These are phyloP conservation scores for Tretioscincus oriximinensis DNA, from an alignment of 2,113 vertebrate genomes.

Conservation along the genomic window DNA sequence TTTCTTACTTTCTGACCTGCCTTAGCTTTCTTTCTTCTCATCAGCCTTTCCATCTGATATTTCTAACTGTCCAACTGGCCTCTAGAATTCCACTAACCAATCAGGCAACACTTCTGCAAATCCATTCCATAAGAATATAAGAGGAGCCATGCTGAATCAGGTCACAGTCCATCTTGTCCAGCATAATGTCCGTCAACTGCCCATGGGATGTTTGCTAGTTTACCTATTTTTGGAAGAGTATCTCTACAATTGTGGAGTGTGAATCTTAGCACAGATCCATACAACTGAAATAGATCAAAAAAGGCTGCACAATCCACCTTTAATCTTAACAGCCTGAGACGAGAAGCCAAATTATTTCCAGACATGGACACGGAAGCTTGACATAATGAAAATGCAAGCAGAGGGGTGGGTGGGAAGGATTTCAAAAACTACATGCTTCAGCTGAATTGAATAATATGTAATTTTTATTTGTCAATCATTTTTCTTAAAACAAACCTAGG, in stretches of 20 bases:
- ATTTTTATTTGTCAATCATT: too few species aligned
- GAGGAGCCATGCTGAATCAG: too few species aligned
- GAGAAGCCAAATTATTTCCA: neutral
- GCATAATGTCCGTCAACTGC: too few species aligned
- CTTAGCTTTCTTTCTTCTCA: neutral
- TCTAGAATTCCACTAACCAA: neutral
- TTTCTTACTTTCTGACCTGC: neutral
- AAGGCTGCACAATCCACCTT: too few species aligned
- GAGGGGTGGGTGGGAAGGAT: neutral
- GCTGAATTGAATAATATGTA: too few species aligned
- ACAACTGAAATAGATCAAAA: too few species aligned
- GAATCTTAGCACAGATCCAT: too few species aligned
- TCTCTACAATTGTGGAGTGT: too few species aligned
- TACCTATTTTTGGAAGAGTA: too few species aligned
- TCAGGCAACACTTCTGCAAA: neutral
- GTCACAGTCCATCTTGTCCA: too few species aligned
- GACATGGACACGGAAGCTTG: neutral
- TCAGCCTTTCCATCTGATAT: neutral
- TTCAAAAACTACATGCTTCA: neutral
- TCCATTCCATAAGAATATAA: neutral
- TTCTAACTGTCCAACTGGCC: slow-evolving; percentile 13
- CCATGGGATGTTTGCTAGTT: too few species aligned
- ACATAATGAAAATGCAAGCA: neutral
- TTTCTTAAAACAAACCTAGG: too few species aligned
- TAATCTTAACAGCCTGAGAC: neutral